phyloP scores from a whole-genome alignment of 1,140 invertebrate species.

The Bombus picipes region DNA sequence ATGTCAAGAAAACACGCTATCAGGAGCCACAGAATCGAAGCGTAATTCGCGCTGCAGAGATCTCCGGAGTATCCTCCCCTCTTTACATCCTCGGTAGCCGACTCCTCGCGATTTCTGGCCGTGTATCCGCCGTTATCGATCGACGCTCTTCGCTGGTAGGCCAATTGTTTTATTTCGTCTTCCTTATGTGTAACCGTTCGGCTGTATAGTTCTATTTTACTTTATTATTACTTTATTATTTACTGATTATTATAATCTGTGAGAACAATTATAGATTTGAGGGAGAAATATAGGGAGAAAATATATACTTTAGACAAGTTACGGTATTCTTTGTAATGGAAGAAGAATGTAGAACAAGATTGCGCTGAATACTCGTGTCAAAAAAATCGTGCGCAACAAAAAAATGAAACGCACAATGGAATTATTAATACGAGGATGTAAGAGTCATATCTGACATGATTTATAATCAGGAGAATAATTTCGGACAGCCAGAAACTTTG shows the following conservation, averaged over 20 bases:
- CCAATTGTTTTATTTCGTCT: not conserved
- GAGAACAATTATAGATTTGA: too few relatives aligned
- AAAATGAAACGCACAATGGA: not conserved
- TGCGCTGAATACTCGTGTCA: too few relatives aligned
- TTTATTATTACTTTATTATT: too few relatives aligned
- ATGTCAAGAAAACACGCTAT: conserved; percentile 48
- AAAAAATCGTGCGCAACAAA: not conserved
- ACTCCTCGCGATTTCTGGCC: not conserved
- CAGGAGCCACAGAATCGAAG: conserved; percentile 47
- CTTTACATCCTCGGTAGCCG: not conserved
- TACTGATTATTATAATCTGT: too few relatives aligned
- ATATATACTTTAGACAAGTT: too few relatives aligned
- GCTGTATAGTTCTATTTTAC: too few relatives aligned
- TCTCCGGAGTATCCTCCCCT: conserved; percentile 14
- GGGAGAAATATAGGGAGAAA: too few relatives aligned
- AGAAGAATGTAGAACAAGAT: too few relatives aligned
- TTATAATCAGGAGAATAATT: not conserved
- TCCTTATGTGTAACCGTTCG: not conserved
- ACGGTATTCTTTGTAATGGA: too few relatives aligned
- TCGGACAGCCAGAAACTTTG: not conserved
- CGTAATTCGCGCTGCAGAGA: conserved; percentile 36
- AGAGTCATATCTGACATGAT: not conserved
- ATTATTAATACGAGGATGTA: not conserved
- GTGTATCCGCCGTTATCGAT: not conserved
- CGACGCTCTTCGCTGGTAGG: not conserved